These are phyloP conservation scores for Theonella swinhoei DNA, from an alignment of 37 sponge, comb jelly and placozoan species.

Conservation along the genomic window DNA sequence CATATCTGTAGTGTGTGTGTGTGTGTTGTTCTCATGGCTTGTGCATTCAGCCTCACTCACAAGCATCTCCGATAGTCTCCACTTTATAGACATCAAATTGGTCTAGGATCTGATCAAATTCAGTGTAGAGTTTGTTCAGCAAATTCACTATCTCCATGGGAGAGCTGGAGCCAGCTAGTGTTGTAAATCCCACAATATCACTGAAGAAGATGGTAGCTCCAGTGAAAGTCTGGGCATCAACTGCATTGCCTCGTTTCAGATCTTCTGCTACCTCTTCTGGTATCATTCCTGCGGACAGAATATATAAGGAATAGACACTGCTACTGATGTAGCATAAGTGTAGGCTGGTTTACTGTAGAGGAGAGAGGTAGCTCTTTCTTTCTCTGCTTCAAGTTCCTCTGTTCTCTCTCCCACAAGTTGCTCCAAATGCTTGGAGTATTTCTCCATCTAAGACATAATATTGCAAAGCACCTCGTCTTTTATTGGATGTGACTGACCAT, in stretches of 20 bases:
- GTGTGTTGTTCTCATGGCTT: background rate
- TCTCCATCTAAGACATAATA: constrained; percentile 78
- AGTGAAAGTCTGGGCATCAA: constrained; percentile 48
- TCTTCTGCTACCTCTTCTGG: constrained; percentile 83
- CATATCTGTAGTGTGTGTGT: constrained; percentile 67
- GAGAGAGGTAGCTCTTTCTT: constrained; percentile 78
- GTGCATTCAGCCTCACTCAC: constrained; percentile 74
- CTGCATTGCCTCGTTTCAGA: constrained; percentile 80
- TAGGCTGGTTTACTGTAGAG: constrained; percentile 81
- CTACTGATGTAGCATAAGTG: too few species aligned
- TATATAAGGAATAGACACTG: too few species aligned
- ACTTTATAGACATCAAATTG: constrained; percentile 93
- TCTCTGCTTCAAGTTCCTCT: constrained; percentile 79
- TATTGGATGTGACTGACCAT: too few species aligned
- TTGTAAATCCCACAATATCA: constrained; percentile 93
- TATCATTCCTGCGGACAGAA: constrained; percentile 75
- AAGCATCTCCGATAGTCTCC: constrained; percentile 95
- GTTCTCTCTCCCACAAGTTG: constrained; percentile 85
- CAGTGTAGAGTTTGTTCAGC: constrained; percentile 86
- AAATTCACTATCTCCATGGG: constrained; percentile 87
- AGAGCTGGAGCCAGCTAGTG: constrained; percentile 71
- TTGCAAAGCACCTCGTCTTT: background rate
- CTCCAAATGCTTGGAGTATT: constrained; percentile 90
- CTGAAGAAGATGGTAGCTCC: constrained; percentile 88
- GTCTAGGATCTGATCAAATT: constrained; percentile 86